Evolutionary conservation across 2,797 vertebrate genomes (phyloP), one percentile per base, ranked within the genome.

Genomic region (Tragopan temminckii): DNA sequence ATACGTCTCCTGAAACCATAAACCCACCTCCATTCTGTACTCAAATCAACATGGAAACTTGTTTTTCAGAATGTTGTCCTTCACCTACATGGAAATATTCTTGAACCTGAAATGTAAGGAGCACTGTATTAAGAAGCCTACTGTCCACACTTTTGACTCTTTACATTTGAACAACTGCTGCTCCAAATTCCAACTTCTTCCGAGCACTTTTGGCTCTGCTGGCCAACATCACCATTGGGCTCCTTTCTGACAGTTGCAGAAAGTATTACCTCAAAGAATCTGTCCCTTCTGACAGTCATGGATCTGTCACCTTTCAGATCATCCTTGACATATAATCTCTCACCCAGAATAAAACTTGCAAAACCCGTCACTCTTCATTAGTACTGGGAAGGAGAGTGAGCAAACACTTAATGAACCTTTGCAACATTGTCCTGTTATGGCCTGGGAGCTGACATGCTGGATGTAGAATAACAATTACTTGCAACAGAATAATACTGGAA

Each of bases 321-420:
- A 15, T 72, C 58, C 80, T 63, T 94, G 93, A 70, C 63, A 29
- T 43, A 29, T 23, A 79, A 84, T 93, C 13, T 66, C 25, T 95
- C 59, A 63, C 16, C 8, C 12, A 23, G 27, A 36, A n/a, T 42
- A 69, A 93, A 88, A 13, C 6, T 45, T 66, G 35, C 40, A 85
- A 93, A 88, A 38, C 46, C 29, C 50, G 66, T 90, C 74, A 40
- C 58, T 94, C 77, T 84, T 90, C 83, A 40, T 93, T 78, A 80
- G 35, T 42, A 68, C 8, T 72, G 74, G 20, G 74, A 90, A 72
- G 67, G 35, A 84, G 55, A 66, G 83, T 84, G 11, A 72, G 12
- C 58, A 55, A 91, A 48, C 46, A 20, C 1, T 6, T 68, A 88
- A 69, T 46, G 11, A 79, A 84, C n/a, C 24, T 84, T 55, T 66